Percentiles rank a stretch among this genome's conserved stretches.
phyloP scores from a whole-genome alignment of 2,797 vertebrate genomes.

The Myotis findleyi region DNA sequence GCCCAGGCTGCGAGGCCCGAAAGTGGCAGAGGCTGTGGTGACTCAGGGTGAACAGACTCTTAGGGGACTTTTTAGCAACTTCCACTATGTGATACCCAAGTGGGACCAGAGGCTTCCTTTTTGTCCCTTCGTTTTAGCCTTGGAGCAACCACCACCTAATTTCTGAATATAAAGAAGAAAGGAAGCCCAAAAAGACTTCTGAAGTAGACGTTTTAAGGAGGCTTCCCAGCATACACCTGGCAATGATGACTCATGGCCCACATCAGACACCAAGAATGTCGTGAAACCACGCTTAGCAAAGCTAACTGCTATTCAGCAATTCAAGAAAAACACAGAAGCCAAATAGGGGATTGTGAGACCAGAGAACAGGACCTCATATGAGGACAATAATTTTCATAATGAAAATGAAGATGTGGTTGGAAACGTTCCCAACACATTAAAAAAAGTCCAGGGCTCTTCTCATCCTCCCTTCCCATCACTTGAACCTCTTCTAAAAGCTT shows the following conservation, averaged over 20 bases:
- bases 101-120: not conserved
- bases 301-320: constrained; percentile 88
- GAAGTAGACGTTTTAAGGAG: not conserved
- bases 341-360: constrained; percentile 80
- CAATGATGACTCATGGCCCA: not conserved
- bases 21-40: not conserved
- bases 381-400: constrained; percentile 84
- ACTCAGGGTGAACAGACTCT: not conserved
- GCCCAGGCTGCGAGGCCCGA: not conserved
- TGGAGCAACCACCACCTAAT: not conserved
- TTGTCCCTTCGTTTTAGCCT: not conserved
- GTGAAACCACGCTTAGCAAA: constrained; percentile 91
- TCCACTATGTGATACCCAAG: not conserved
- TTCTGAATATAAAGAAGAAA: not conserved
- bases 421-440: constrained; percentile 78
- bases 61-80: not conserved
- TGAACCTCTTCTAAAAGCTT: constrained; percentile 84
- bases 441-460: constrained; percentile 76
- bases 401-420: constrained; percentile 85
- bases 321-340: constrained; percentile 86
- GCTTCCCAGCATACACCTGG: not conserved
- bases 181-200: not conserved
- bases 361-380: constrained; percentile 79
- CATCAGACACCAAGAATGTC: constrained; percentile 86
- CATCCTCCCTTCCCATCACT: constrained; percentile 81